phyloP scores from a whole-genome alignment of 1,140 invertebrate species.

The Solenopsis fugax region DNA sequence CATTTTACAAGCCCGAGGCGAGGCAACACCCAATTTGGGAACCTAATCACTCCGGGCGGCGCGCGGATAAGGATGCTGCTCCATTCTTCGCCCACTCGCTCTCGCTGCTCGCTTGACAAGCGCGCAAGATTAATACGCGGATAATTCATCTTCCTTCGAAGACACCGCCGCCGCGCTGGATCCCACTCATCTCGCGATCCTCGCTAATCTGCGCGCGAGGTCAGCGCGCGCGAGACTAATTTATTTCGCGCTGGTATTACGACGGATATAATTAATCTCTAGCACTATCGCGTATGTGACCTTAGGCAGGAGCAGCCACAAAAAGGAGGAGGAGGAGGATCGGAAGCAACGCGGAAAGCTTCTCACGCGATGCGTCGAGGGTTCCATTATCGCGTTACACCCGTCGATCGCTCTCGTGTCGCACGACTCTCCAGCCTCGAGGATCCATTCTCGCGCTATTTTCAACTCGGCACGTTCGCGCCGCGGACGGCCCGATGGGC shows the following conservation, averaged over 20 bases:
- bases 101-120: conserved; percentile 36
- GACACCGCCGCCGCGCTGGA: not conserved
- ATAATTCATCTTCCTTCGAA: conserved; percentile 56
- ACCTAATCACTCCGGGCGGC: conserved; percentile 19
- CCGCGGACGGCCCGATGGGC: not conserved
- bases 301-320: not conserved
- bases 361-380: conserved; percentile 24
- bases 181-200: not conserved
- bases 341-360: conserved; percentile 8
- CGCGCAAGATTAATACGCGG: conserved; percentile 53
- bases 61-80: not conserved
- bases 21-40: conserved; percentile 23
- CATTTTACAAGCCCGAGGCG: conserved; percentile 19
- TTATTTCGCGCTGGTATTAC: conserved; percentile 35
- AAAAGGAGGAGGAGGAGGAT: not conserved
- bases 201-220: conserved; percentile 21
- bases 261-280: conserved; percentile 49
- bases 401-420: not conserved
- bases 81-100: conserved; percentile 20
- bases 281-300: conserved; percentile 23
- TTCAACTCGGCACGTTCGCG: not conserved
- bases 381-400: not conserved
- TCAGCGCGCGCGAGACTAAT: conserved; percentile 42
- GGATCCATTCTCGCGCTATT: not conserved
- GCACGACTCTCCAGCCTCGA: not conserved